Evolutionary conservation across 2,113 vertebrate species (phyloP).

Genomic region (Brachirus orientalis): DNA sequence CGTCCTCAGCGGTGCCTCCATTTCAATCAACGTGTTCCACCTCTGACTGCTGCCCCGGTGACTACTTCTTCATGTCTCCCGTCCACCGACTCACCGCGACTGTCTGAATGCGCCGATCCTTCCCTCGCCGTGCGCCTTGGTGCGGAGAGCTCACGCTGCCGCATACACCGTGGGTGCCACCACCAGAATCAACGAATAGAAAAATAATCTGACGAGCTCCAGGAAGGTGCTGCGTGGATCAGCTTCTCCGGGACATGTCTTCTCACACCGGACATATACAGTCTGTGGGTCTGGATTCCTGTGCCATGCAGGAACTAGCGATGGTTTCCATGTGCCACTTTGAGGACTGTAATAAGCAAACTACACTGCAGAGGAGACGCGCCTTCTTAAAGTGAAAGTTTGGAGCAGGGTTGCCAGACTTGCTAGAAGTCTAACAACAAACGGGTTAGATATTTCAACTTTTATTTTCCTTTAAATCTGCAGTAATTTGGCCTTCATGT

Average conservation of each 20-base stretch:
- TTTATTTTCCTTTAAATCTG: neutral
- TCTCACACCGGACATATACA: too few relatives aligned
- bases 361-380: slow-evolving; percentile 66
- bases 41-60: slow-evolving; percentile 27
- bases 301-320: slow-evolving; percentile 52
- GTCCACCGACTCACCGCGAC: neutral
- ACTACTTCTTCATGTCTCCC: neutral
- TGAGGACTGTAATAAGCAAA: slow-evolving; percentile 71
- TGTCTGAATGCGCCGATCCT: slow-evolving; percentile 37
- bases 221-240: slow-evolving; percentile 13
- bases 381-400: slow-evolving; percentile 87
- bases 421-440: neutral
- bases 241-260: neutral
- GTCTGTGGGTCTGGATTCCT: neutral
- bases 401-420: slow-evolving; percentile 43
- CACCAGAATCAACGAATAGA: neutral
- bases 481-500: neutral
- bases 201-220: slow-evolving; percentile 13
- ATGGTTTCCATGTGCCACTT: slow-evolving; percentile 81
- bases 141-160: slow-evolving; percentile 36
- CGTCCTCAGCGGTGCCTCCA: slow-evolving; percentile 69
- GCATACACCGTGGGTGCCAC: slow-evolving; percentile 27
- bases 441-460: neutral
- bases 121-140: slow-evolving; percentile 29
- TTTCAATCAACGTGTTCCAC: slow-evolving; percentile 56